Evolutionary conservation across 2,797 vertebrate genomes (phyloP), one percentile per base, ranked within the genome.

Genomic region (Pangasius djambal): DNA sequence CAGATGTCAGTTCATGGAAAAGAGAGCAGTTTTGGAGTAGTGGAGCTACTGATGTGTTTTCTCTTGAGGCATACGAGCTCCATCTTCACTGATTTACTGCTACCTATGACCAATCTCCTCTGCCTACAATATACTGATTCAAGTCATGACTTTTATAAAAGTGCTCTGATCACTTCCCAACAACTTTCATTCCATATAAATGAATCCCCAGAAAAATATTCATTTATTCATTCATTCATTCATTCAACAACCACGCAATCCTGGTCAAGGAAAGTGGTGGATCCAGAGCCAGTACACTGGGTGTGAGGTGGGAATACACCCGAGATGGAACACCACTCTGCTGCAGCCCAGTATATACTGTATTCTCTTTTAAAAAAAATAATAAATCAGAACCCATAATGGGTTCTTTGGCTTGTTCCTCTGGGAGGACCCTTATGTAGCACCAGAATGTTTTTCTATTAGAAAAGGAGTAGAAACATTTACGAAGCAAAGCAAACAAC

Each of bases 1-100:
- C 52, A 86, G 69, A 75, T 61, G 85, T 86, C 85, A 75, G 52
- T 16, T 86, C 22, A 2, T 74, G 22, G 52, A 74, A 57, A 74
- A 74, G 52, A 85, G 69, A 86, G 52, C 50, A 57, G 12, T 57
- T 86, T 40, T 86, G 84, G 52, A 86, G 52, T 34, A 44, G 69
- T 74, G 52, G 22, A 86, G 69, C 44, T 86, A 44, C 85, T 86
- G 85, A 75, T 12, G 69, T 74, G 69, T 75, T 86, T 86, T 86
- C 69, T 86, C 85, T 75, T 9, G 25, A 74, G 84, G 48, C 50
- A 52, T 57, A 16, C 9, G 0, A 86, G 34, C 50, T 74, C 69
- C 25, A 61, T 6, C 52, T 75, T 86, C 37, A 86, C 44, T 44
- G 85, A 86, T 75, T 86, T 86, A 44, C 69, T 86, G 69, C 70